These are phyloP conservation scores for Gymnoscopelus microlampas DNA, from an alignment of 2,797 vertebrate species.

Conservation along the genomic window DNA sequence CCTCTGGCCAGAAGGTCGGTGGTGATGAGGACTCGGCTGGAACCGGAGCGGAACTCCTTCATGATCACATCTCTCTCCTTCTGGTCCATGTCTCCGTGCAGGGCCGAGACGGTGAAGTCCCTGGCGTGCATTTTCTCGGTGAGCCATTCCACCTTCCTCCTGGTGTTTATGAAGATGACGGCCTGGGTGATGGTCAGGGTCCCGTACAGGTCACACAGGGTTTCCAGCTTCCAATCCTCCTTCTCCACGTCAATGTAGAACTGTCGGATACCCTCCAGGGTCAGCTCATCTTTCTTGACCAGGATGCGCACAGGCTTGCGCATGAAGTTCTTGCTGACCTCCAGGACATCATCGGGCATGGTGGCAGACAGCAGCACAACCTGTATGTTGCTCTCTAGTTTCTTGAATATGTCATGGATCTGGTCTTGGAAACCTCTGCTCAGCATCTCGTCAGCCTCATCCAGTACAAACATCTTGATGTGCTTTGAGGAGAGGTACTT, in stretches of 20 bases:
- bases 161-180: no score
- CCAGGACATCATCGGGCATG: slow-evolving; percentile 62
- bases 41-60: slow-evolving; percentile 82
- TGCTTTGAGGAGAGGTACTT: slow-evolving; percentile 79
- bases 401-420: slow-evolving; percentile 75
- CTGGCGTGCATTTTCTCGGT: no score
- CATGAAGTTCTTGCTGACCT: slow-evolving; percentile 67
- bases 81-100: slow-evolving; percentile 85
- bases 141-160: no score
- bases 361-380: slow-evolving; percentile 63
- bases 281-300: slow-evolving; percentile 63
- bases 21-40: slow-evolving; percentile 83
- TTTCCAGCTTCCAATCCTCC: slow-evolving; percentile 30
- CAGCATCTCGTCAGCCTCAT: slow-evolving; percentile 84
- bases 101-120: no score
- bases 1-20: slow-evolving; percentile 83
- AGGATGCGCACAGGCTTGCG: slow-evolving; percentile 58
- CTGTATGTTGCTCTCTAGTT: slow-evolving; percentile 9
- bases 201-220: no score
- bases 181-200: no score
- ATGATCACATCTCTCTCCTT: slow-evolving; percentile 84
- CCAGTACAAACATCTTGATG: slow-evolving; percentile 84
- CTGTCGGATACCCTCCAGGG: slow-evolving; percentile 63
- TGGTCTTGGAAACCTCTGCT: slow-evolving; percentile 84
- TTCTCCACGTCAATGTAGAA: slow-evolving; percentile 67